phyloP scores from a whole-genome alignment of 2,888 invertebrate genomes.

The Tribolium freemani region DNA sequence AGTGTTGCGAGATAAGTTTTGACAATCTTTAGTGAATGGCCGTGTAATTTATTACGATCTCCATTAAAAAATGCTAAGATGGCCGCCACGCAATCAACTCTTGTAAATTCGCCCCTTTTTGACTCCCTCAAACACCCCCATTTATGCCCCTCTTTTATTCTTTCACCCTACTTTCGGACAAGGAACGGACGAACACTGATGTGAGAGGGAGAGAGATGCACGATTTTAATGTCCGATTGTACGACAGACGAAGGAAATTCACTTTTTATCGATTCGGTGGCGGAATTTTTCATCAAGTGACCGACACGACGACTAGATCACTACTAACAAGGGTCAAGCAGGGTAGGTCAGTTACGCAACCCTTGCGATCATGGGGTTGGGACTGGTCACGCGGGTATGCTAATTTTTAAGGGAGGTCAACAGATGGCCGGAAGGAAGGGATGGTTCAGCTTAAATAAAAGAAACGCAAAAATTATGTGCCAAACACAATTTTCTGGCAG shows the following conservation, averaged over 20 bases:
- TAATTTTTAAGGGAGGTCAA: slow-evolving; percentile 54
- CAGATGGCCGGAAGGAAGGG: slow-evolving; percentile 41
- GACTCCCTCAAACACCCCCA: slow-evolving; percentile 62
- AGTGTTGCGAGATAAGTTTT: slow-evolving; percentile 63
- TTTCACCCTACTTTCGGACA: slow-evolving; percentile 66
- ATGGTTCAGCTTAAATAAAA: not conserved
- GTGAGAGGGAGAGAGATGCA: slow-evolving; percentile 34
- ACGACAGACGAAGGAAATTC: slow-evolving; percentile 54
- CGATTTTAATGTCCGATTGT: slow-evolving; percentile 56
- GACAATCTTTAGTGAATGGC: slow-evolving; percentile 65
- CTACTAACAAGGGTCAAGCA: slow-evolving; percentile 47
- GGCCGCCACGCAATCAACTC: slow-evolving; percentile 68
- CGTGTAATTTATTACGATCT: slow-evolving; percentile 62
- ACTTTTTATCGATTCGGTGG: slow-evolving; percentile 57
- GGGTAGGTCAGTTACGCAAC: slow-evolving; percentile 55
- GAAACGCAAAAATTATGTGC: no score
- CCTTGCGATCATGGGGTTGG: slow-evolving; percentile 51
- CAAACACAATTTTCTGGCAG: no score
- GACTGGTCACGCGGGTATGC: slow-evolving; percentile 64
- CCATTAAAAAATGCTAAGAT: slow-evolving; percentile 67
- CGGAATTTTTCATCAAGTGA: slow-evolving; percentile 7
- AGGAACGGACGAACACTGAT: not conserved
- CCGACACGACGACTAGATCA: slow-evolving; percentile 20
- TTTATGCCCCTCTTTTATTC: slow-evolving; percentile 67
- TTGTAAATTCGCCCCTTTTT: slow-evolving; percentile 63